Base-by-base conservation (phyloP, 2,888 invertebrate genomes). In the Cantharis flavilabris region DNA sequence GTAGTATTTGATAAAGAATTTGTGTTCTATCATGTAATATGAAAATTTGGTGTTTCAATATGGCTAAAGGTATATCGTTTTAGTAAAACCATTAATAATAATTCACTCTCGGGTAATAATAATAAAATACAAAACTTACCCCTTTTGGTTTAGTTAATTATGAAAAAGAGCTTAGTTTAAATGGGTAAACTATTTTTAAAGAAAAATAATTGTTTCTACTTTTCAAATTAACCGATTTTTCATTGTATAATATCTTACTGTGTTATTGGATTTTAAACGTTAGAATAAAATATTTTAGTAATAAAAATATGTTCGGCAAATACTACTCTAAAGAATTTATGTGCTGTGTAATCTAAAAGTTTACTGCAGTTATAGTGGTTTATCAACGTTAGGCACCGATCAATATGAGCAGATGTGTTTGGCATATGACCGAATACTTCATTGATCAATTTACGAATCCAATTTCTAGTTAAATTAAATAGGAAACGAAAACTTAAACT, bases 391-490 rank as follows among this genome's bases (percentile, higher is more conserved):
- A 67, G 23, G 65, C 20, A 26, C 9, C 65, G 65, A 75, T 75
- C 75, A 75, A 71, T 75, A 75, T 49, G 65, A 70, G 70, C 75
- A 75, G 75, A 65, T 75, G 75, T 71, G 71, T 75, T 67, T 67
- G 65, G 65, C 65, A 67, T 67, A 67, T 26, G 71, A 71, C 75
- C 71, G 67, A 71, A 74, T 33, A 65, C 75, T 75, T 67, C 75
- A 71, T 71, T 71, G 75, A 75, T 75, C 75, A 71, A 26, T 70
- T 63, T 67, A 26, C 65, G 65, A 67, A 71, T 69, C 75, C 75
- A 71, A 71, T 75, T 75, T 74, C 65, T 49, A 65, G 65, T 75
- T 71, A 71, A 71, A 75, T 67, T 75, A 65, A 67, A 75, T 23
- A 67, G 65, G 23, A 67, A 67, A 67, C 26, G 65, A n/a, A 67